Base-by-base conservation (phyloP, 2,113 vertebrate species). In the Labeo rohita region DNA sequence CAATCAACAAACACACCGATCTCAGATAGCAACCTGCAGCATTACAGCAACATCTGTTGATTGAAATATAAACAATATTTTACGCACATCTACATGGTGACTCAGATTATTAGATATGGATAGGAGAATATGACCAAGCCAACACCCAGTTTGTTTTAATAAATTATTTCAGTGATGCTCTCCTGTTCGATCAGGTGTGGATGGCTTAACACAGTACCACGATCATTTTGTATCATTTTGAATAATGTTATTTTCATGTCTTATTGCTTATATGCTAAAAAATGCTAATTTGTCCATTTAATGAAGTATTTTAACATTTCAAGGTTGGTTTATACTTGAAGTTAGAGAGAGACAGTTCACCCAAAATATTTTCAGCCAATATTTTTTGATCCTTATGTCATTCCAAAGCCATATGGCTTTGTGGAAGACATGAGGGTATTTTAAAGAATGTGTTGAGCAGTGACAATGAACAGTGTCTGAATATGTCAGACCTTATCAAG, bases 91-190 rank as follows among this genome's bases (percentile, higher is more conserved):
- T 16, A 6, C 28, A 15, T 45, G 21, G n/a, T 80, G 68, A 10
- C 11, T 15, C 34, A 16, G 2, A 6, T 43, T 0, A 23, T 45
- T 73, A 54, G 11, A 54, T 23, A 45, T 13, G 43, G 8, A 73
- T 18, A 68, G 21, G 8, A 82, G 34, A 63, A 18, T 39, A 16
- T 50, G 65, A 47, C 56, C 56, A 83, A 73, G 80, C 45, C 85
- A 83, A 85, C 78, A 85, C 78, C 72, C 50, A 68, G 59, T 70
- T 39, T 61, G 21, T 72, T 88, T 85, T 77, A 77, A 82, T 81
- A 47, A 49, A 63, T 83, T 43, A 83, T 61, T 70, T 68, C 34
- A 75, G 47, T 63, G 52, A 45, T 63, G 80, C 45, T n/a, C 10
- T 65, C n/a, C 15, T 59, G 9, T n/a, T n/a, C 43, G 36, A 61